Evolutionary conservation across 2,797 vertebrate species (phyloP).

Genomic region (Margarornis squamiger): DNA sequence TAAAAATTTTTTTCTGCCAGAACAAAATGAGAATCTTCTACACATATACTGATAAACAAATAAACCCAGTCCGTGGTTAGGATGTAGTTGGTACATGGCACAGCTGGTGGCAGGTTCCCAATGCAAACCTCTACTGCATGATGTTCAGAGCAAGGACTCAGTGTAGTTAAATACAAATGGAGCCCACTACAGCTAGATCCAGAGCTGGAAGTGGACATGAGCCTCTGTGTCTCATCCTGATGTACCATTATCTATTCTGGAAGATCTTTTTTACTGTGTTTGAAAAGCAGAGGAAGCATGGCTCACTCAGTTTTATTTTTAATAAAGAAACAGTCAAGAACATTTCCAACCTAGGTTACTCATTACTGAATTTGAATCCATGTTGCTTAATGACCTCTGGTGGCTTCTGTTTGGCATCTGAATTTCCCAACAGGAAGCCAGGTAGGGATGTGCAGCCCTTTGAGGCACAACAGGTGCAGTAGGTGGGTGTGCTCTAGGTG

Average conservation of each 20-base stretch:
- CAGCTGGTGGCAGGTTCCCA: neutral
- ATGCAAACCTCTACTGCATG: neutral
- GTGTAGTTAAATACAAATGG: neutral
- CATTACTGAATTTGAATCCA: neutral
- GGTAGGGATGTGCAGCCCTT: neutral
- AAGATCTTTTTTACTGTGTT: neutral
- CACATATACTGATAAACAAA: fast-evolving
- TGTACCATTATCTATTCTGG: neutral
- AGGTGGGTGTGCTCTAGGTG: neutral
- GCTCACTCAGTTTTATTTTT: neutral
- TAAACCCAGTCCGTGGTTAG: neutral
- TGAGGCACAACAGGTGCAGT: neutral
- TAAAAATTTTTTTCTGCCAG: neutral
- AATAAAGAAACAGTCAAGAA: neutral
- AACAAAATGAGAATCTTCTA: neutral
- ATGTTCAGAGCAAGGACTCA: neutral
- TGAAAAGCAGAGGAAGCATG: neutral
- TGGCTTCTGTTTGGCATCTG: neutral
- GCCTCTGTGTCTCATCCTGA: neutral
- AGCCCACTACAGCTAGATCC: neutral
- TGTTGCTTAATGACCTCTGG: neutral
- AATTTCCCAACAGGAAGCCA: neutral
- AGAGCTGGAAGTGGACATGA: neutral
- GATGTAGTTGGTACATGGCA: neutral
- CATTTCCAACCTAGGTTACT: neutral